Evolutionary conservation across 2,113 vertebrate species (phyloP).

Genomic region (Platysternon megacephalum): DNA sequence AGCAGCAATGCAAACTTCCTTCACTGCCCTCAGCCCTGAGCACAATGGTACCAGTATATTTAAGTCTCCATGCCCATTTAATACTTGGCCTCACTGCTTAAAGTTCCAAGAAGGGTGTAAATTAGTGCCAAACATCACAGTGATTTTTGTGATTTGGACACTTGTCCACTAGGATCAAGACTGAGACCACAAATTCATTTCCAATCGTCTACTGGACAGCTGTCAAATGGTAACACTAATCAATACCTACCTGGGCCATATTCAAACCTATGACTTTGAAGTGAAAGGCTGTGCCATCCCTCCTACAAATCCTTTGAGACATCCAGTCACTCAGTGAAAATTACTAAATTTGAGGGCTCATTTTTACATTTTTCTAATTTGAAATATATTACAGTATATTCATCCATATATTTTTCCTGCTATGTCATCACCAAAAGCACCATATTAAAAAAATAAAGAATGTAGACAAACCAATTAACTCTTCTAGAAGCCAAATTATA

Average conservation of each 20-base stretch:
- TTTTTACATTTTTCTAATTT: neutral
- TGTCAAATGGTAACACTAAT: neutral
- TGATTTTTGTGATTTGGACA: neutral
- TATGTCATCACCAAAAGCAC: neutral
- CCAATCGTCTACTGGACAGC: neutral
- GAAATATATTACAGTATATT: neutral
- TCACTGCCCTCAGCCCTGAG: neutral
- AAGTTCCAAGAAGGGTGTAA: neutral
- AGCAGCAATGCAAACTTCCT: neutral
- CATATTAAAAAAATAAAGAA: neutral
- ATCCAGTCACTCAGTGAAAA: neutral
- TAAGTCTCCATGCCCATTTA: neutral
- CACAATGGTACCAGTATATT: neutral
- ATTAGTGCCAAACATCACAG: neutral
- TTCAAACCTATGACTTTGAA: neutral
- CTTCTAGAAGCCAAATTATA: neutral
- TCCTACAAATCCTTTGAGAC: rapidly evolving
- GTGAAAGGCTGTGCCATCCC: neutral
- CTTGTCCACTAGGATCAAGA: neutral
- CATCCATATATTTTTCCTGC: neutral
- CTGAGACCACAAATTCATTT: neutral
- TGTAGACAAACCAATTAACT: neutral
- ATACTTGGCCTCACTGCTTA: neutral
- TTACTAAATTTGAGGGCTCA: neutral
- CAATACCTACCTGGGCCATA: neutral